Conservation (phyloP, 1,140 invertebrate species). For the Diorhabda elongata region DNA sequence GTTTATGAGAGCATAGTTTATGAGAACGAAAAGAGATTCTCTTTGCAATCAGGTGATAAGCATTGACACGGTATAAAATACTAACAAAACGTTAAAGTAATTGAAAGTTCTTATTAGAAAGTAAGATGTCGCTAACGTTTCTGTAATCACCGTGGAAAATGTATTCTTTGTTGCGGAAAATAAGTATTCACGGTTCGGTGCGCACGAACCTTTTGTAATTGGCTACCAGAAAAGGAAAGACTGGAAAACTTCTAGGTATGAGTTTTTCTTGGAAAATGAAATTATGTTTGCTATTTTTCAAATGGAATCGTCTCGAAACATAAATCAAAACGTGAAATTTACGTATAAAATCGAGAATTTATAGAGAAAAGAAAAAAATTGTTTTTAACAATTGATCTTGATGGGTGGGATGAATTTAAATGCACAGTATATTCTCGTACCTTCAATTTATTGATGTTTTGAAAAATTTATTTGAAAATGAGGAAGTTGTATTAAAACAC, state of each 20-base stretch:
- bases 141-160: constrained; percentile 18
- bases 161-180: constrained; percentile 18
- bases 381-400: no score
- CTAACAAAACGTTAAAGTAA: background rate
- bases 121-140: background rate
- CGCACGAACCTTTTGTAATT: constrained; percentile 18
- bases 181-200: constrained; percentile 14
- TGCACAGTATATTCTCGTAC: no score
- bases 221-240: constrained; percentile 9
- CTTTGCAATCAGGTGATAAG: no score
- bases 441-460: no score
- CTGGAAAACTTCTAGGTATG: constrained; percentile 6
- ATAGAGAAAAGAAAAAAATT: background rate
- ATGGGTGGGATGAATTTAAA: no score
- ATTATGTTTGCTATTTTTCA: constrained; percentile 7
- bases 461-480: no score
- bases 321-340: constrained; percentile 3
- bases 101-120: constrained; percentile 3
- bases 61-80: background rate
- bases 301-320: background rate
- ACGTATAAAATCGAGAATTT: background rate
- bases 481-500: no score
- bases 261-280: constrained; percentile 5
- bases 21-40: no score
- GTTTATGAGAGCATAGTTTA: background rate